These are phyloP conservation scores for Scatophagus argus DNA, from an alignment of 2,113 vertebrate species.

Conservation along the genomic window DNA sequence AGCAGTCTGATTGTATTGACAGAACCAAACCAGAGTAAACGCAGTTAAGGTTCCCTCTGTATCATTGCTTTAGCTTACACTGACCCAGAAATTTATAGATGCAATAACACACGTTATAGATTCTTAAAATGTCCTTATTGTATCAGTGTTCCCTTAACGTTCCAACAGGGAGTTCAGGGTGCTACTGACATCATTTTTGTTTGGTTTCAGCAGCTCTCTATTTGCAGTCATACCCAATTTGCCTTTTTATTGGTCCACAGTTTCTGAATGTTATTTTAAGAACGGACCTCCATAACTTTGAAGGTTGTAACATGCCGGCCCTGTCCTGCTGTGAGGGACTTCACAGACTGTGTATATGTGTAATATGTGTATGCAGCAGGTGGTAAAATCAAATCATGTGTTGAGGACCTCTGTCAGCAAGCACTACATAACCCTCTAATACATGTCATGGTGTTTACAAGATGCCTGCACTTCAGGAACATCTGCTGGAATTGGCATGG, in stretches of 20 bases:
- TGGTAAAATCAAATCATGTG: constrained; percentile 64
- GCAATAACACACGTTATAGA: neutral
- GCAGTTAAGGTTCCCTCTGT: neutral
- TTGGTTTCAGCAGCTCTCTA: too few relatives aligned
- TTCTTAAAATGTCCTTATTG: neutral
- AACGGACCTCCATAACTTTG: neutral
- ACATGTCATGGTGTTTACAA: constrained; percentile 81
- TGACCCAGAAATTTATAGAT: neutral
- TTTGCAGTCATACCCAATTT: too few relatives aligned
- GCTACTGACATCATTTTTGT: neutral
- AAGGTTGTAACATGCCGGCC: neutral
- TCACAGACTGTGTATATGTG: neutral
- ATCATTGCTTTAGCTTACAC: neutral
- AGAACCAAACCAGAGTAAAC: neutral
- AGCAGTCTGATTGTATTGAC: neutral
- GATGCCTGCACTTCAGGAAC: constrained; percentile 79
- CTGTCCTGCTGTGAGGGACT: constrained; percentile 19
- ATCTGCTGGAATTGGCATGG: constrained; percentile 80
- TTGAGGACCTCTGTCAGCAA: constrained; percentile 67
- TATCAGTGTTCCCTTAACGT: neutral
- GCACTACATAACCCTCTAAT: constrained; percentile 73
- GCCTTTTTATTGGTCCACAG: too few relatives aligned
- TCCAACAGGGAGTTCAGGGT: neutral
- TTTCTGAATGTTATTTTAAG: constrained; percentile 8
- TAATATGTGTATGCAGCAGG: constrained; percentile 61